Evolutionary conservation across 92 coral and sea anemone species (phyloP).

Genomic region (Pocillopora meandrina): DNA sequence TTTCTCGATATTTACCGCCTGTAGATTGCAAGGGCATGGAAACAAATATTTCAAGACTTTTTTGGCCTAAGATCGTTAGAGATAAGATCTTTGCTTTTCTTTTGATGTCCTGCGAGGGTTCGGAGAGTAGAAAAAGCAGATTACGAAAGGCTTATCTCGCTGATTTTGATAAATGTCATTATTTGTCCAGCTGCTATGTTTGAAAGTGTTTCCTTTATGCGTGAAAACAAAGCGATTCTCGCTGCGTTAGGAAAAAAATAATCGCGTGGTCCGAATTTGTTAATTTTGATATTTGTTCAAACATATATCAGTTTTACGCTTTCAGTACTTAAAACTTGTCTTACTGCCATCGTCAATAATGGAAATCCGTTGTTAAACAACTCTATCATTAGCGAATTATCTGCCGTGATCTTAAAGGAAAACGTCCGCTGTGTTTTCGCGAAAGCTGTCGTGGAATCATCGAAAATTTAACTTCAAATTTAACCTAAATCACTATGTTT

Average conservation of each 20-base stretch:
- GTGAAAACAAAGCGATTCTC: not conserved
- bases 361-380: not conserved
- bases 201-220: not conserved
- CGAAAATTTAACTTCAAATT: too few relatives aligned
- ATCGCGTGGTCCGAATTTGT: too few relatives aligned
- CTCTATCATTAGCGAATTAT: not conserved
- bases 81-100: not conserved
- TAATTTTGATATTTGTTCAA: too few relatives aligned
- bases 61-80: not conserved
- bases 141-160: not conserved
- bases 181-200: constrained; percentile 21
- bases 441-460: not conserved
- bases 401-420: not conserved
- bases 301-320: too few relatives aligned
- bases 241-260: too few relatives aligned
- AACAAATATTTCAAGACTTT: not conserved
- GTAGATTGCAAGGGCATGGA: not conserved
- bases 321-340: not conserved
- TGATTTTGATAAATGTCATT: not conserved
- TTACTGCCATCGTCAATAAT: not conserved
- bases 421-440: not conserved
- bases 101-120: not conserved
- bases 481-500: too few relatives aligned
- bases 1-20: not conserved
- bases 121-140: not conserved